Evolutionary conservation across 64 coral and sea anemone species (phyloP), one percentile per base, ranked within the genome.

Genomic region (Platygyra sinensis): DNA sequence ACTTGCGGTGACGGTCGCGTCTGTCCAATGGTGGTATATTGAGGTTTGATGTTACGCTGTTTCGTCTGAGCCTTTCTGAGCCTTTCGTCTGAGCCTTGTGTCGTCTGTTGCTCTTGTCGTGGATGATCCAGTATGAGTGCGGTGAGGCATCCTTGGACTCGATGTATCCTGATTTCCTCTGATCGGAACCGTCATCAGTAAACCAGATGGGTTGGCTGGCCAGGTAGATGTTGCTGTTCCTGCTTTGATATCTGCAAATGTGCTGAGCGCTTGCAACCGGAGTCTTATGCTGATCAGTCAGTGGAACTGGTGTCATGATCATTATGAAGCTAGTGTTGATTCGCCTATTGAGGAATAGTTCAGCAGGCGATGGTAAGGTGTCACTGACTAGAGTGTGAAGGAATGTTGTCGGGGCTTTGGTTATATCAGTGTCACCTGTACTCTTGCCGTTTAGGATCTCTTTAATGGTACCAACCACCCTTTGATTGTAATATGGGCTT

Each of bases 381-480:
- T n/a, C n/a, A n/a, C n/a, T n/a, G n/a, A n/a, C n/a, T n/a, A n/a
- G n/a, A n/a, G n/a, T n/a, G n/a, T n/a, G n/a, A n/a, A n/a, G n/a
- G n/a, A n/a, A n/a, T n/a, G n/a, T n/a, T n/a, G n/a, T n/a, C n/a
- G n/a, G n/a, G n/a, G n/a, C n/a, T n/a, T 90, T 87, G 10, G 93
- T 90, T 19, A 87, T 90, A 31, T 90, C 93, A 30, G 64, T 52
- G 74, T 94, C n/a, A n/a, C n/a, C n/a, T n/a, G n/a, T n/a, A n/a
- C n/a, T n/a, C n/a, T n/a, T n/a, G n/a, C n/a, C n/a, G n/a, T n/a
- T n/a, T n/a, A n/a, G n/a, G n/a, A n/a, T n/a, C n/a, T n/a, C n/a
- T n/a, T n/a, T n/a, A n/a, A n/a, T n/a, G n/a, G n/a, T n/a, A n/a
- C n/a, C n/a, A n/a, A n/a, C n/a, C n/a, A n/a, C n/a, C n/a, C n/a